Conservation (phyloP, 2,888 invertebrate genomes). For the Nymphalis urticae region DNA sequence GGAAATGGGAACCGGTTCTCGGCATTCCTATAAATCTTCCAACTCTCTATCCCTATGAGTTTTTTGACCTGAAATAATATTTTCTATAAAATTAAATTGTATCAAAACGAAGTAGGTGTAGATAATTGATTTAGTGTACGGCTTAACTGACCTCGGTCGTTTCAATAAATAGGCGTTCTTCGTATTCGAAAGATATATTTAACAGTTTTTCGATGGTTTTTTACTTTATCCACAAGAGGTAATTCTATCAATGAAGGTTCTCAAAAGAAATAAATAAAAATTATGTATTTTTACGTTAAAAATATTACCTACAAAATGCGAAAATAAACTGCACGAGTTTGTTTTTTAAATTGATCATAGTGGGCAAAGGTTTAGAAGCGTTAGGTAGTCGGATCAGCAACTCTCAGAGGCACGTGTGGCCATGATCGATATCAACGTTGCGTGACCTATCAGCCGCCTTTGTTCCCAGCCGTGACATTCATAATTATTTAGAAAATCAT, state of each 20-base stretch:
- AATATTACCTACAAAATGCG: too few relatives aligned
- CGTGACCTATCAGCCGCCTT: conserved; percentile 64
- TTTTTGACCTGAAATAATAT: conserved; percentile 39
- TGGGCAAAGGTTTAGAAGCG: conserved; percentile 33
- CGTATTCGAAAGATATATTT: too few relatives aligned
- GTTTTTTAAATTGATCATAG: conserved; percentile 4
- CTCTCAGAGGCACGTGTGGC: conserved; percentile 47
- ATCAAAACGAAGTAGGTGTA: conserved; percentile 28
- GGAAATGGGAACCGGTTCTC: conserved; percentile 67
- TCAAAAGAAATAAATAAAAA: too few relatives aligned
- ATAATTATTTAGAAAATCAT: conserved; percentile 52
- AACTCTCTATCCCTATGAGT: conserved; percentile 48
- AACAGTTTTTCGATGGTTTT: too few relatives aligned
- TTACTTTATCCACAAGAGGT: too few relatives aligned
- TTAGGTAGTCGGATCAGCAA: conserved; percentile 27
- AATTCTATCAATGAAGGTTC: too few relatives aligned
- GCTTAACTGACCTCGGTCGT: not conserved
- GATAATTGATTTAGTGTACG: conserved; percentile 23
- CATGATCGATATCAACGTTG: conserved; percentile 59
- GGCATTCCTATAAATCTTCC: conserved; percentile 67
- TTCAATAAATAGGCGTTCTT: conserved; percentile 2
- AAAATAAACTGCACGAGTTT: not conserved
- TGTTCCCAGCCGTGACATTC: conserved; percentile 64
- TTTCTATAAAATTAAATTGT: conserved; percentile 34
- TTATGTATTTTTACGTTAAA: too few relatives aligned